Evolutionary conservation across 2,113 vertebrate species (phyloP).

Genomic region (Oostethus manadensis): DNA sequence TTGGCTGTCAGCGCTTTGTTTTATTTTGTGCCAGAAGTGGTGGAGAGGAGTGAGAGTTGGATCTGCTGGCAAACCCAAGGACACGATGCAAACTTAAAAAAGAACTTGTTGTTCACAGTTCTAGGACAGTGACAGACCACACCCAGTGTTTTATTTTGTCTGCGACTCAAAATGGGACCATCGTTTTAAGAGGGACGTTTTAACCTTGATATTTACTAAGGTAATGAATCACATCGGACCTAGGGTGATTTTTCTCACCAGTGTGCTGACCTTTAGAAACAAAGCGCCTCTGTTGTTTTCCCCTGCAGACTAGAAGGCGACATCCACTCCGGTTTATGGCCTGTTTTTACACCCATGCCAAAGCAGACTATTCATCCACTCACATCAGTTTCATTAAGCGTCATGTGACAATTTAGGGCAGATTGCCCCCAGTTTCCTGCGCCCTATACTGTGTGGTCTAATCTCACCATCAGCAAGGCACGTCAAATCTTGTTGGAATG

Average conservation of each 20-base stretch:
- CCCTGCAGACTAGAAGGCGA: not conserved
- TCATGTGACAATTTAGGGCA: constrained; percentile 8
- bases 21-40: constrained; percentile 3
- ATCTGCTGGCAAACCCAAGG: not conserved
- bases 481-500: constrained; percentile 45
- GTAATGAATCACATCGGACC: constrained; percentile 5
- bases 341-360: constrained; percentile 7
- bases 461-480: constrained; percentile 42
- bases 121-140: not conserved
- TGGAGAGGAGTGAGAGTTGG: not conserved
- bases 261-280: constrained; percentile 7
- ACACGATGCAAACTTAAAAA: not conserved
- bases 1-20: constrained; percentile 1
- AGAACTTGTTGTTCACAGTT: not conserved
- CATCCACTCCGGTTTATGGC: not conserved
- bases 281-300: constrained; percentile 5
- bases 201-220: constrained; percentile 1
- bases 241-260: not conserved
- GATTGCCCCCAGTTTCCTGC: constrained; percentile 14
- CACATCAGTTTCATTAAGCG: constrained; percentile 18
- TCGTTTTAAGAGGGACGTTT: not conserved
- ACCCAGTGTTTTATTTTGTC: constrained; percentile 1
- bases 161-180: not conserved
- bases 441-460: constrained; percentile 2
- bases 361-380: constrained; percentile 18